These are phyloP conservation scores for Equus przewalskii DNA, from an alignment of 2,113 vertebrate genomes.

Conservation along the genomic window DNA sequence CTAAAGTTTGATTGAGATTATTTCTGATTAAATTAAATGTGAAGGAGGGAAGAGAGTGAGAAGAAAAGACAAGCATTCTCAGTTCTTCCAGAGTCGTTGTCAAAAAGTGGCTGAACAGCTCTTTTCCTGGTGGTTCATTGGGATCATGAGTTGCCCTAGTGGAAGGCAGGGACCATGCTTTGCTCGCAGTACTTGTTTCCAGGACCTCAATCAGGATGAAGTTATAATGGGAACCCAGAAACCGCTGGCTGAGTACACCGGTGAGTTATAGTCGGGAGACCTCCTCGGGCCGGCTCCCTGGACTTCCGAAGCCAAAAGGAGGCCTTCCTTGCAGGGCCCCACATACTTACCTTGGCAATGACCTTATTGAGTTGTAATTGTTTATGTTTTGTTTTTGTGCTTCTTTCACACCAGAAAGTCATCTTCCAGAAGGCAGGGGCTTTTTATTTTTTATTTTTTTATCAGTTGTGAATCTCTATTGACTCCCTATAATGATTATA, in stretches of 20 bases:
- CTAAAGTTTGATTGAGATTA: slow-evolving; percentile 53
- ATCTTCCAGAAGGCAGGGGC: neutral
- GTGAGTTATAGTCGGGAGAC: neutral
- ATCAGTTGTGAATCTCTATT: neutral
- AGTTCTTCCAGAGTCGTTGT: slow-evolving; percentile 17
- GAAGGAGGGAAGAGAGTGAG: slow-evolving; percentile 39
- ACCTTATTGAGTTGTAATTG: neutral
- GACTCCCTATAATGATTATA: neutral
- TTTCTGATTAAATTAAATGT: slow-evolving; percentile 69
- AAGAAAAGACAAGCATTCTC: neutral
- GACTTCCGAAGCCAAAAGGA: neutral
- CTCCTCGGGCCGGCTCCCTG: neutral
- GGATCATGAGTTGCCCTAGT: neutral
- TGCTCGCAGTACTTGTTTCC: neutral
- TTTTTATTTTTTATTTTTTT: neutral
- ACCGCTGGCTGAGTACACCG: neutral
- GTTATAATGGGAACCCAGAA: neutral
- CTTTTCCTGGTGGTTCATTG: neutral
- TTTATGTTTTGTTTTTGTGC: neutral
- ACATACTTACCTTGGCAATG: neutral
- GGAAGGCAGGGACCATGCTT: neutral
- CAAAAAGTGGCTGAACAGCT: neutral
- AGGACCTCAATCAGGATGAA: neutral
- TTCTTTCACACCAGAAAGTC: neutral
- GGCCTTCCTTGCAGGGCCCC: neutral